Evolutionary conservation across 2,113 vertebrate genomes (phyloP).

Genomic region (Gasterosteus nipponicus): DNA sequence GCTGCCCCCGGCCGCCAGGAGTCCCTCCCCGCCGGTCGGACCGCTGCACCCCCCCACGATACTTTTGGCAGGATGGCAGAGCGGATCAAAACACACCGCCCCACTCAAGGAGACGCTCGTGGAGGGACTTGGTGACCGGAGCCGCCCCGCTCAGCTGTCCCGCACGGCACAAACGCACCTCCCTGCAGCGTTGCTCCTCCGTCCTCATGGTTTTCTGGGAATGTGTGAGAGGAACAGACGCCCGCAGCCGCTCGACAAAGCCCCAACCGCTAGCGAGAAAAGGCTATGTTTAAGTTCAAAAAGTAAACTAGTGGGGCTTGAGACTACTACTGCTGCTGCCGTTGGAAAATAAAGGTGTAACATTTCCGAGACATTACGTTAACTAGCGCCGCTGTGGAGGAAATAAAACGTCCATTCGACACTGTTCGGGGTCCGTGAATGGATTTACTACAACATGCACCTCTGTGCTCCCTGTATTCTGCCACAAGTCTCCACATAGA

Average conservation of each 20-base stretch:
- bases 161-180: slow-evolving; percentile 11
- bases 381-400: not conserved
- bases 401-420: not conserved
- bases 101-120: slow-evolving; percentile 29
- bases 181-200: slow-evolving; percentile 19
- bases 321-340: slow-evolving; percentile 34
- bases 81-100: slow-evolving; percentile 21
- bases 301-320: slow-evolving; percentile 36
- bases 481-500: slow-evolving; percentile 51
- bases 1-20: slow-evolving; percentile 18
- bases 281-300: slow-evolving; percentile 43
- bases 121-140: not conserved
- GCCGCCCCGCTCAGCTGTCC: slow-evolving; percentile 19
- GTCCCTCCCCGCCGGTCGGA: slow-evolving; percentile 56
- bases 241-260: slow-evolving; percentile 22
- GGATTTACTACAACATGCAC: slow-evolving; percentile 7
- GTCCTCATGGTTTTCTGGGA: slow-evolving; percentile 55
- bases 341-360: slow-evolving; percentile 22
- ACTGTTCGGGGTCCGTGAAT: not conserved
- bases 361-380: slow-evolving; percentile 26
- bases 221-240: slow-evolving; percentile 31
- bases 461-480: slow-evolving; percentile 30
- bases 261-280: slow-evolving; percentile 11
- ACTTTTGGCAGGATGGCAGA: slow-evolving; percentile 4
- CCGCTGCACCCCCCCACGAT: slow-evolving; percentile 32